phyloP scores from a whole-genome alignment of 1,140 invertebrate genomes.

The Batillaria attramentaria region DNA sequence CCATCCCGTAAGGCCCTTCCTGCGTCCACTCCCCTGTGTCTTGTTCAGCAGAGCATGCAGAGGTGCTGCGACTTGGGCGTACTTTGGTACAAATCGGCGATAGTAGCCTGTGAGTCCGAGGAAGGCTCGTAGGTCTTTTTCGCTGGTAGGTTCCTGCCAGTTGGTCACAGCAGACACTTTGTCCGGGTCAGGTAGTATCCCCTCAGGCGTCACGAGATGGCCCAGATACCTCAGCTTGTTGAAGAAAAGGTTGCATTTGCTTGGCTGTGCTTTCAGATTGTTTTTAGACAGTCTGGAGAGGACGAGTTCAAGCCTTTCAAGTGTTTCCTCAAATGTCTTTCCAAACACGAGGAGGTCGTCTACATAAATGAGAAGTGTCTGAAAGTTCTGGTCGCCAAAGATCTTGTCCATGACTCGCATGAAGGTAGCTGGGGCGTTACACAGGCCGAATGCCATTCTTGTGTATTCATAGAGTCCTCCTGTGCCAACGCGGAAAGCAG shows the following conservation, averaged over 20 bases:
- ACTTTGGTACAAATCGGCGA: slow-evolving; percentile 65
- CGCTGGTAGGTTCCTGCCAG: slow-evolving; percentile 50
- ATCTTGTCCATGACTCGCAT: slow-evolving; percentile 51
- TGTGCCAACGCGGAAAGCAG: slow-evolving; percentile 47
- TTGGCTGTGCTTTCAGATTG: slow-evolving; percentile 37
- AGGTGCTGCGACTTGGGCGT: slow-evolving; percentile 58
- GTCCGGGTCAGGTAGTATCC: slow-evolving; percentile 62
- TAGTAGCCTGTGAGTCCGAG: slow-evolving; percentile 72
- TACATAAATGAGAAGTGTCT: slow-evolving; percentile 45
- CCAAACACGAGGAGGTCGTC: slow-evolving; percentile 51
- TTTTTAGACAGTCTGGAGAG: slow-evolving; percentile 46
- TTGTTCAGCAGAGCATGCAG: slow-evolving; percentile 43
- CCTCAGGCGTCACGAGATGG: slow-evolving; percentile 42
- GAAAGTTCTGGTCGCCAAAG: slow-evolving; percentile 40
- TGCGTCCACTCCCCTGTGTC: neutral
- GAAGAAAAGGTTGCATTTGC: slow-evolving; percentile 43
- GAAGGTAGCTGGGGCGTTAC: slow-evolving; percentile 50
- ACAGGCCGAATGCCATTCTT: slow-evolving; percentile 49
- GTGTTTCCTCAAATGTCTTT: slow-evolving; percentile 23
- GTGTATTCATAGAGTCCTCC: slow-evolving; percentile 46
- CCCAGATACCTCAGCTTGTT: slow-evolving; percentile 41
- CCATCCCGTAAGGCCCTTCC: neutral
- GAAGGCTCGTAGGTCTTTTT: slow-evolving; percentile 69
- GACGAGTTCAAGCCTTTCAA: slow-evolving; percentile 43
- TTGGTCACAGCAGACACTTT: slow-evolving; percentile 69